phyloP scores from a whole-genome alignment of 2,113 vertebrate genomes.

The Malurus elegans region DNA sequence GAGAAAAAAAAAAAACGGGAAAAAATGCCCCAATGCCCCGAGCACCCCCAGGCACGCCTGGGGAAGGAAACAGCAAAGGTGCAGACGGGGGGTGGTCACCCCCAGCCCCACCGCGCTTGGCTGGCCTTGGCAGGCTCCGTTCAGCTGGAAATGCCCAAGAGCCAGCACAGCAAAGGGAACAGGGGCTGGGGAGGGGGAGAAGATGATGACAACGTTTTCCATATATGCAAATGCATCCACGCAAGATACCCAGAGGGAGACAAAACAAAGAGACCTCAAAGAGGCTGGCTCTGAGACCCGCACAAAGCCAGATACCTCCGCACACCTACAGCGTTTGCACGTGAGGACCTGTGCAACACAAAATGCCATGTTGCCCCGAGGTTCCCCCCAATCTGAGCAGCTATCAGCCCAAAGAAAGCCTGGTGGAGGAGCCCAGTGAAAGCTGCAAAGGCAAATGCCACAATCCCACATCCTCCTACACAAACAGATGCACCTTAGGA shows the following conservation, averaged over 20 bases:
- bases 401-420: not conserved
- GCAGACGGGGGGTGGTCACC: not conserved
- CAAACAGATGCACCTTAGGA: conserved; percentile 45
- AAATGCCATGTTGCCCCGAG: not conserved
- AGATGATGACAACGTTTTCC: conserved; percentile 44
- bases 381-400: not conserved
- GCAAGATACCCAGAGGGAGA: conserved; percentile 49
- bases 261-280: conserved; percentile 64
- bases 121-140: not conserved
- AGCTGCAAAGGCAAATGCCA: conserved; percentile 50
- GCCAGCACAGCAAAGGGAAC: not conserved
- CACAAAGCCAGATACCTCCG: conserved; percentile 24
- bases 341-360: not conserved
- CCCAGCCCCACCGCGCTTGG: conserved; percentile 37
- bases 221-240: conserved; percentile 58
- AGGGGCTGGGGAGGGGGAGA: conserved; percentile 46
- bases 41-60: not conserved
- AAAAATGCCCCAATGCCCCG: not conserved
- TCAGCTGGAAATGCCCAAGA: conserved; percentile 46
- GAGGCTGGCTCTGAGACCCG: not conserved
- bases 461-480: conserved; percentile 50
- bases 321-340: not conserved
- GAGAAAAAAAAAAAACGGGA: not conserved
- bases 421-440: not conserved
- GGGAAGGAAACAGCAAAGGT: not conserved